Evolutionary conservation across 2,888 invertebrate genomes (phyloP), one percentile per base, ranked within the genome.

Genomic region (Labia minor): DNA sequence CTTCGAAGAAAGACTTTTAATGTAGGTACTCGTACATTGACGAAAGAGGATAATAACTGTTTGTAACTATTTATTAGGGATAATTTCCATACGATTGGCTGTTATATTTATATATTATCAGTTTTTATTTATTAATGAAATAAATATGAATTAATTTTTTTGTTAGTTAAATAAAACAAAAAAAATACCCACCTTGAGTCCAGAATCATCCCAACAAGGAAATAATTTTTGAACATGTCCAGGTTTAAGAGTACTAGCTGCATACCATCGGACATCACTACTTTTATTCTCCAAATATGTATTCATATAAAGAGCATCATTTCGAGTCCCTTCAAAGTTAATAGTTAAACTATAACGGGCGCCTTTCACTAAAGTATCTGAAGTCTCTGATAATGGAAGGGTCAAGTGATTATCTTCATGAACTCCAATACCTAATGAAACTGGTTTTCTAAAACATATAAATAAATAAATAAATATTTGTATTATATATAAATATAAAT

Each of bases 241-340:
- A 10, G 49, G n/a, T 3, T 14, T 11, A 8, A 49, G 16, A 14
- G 49, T 49, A 14, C 49, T 49, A 8, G 49, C 49, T 11, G 49
- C n/a, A 49, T 49, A 49, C 49, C 49, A 49, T 49, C 49, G 49
- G 49, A 49, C 49, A 49, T 49, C 49, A 49, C 49, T 49, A 49
- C 49, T 49, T 16, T 14, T 49, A 16, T 16, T 49, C 3, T 49
- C 49, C 49, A 49, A 49, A 49, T 49, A 49, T 11, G 3, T 49
- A 3, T 49, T 14, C n/a, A 14, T 49, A 49, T 49, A 49, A 10
- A 49, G 49, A 49, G 49, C 49, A 49, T 49, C 49, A 49, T 49
- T 49, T 49, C n/a, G 4, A 11, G 14, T 11, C 3, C 49, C 49
- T 14, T 49, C 49, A 14, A 49, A 49, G 16, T 11, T 49, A 3